Conservation (phyloP, 2,113 vertebrate species). For the Lampris megalopsis region DNA sequence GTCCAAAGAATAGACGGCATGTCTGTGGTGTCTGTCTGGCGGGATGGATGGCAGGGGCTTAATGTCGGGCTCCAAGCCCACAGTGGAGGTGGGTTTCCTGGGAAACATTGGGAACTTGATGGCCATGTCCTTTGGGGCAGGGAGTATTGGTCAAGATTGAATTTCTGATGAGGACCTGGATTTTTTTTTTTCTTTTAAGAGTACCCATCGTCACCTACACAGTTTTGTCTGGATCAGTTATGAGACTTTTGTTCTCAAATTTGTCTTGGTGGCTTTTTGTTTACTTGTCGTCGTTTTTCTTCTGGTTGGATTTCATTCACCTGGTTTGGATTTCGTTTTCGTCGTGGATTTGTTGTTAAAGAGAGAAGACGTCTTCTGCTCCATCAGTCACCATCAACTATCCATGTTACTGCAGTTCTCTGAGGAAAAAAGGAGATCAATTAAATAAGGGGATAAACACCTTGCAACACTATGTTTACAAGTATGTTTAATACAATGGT, state of each 20-base stretch:
- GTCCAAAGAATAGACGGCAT: slow-evolving; percentile 59
- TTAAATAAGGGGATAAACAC: background rate
- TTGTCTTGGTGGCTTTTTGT: slow-evolving; percentile 48
- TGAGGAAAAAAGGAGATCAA: slow-evolving; percentile 63
- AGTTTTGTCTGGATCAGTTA: slow-evolving; percentile 53
- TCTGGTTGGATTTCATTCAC: slow-evolving; percentile 56
- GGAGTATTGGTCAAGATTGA: slow-evolving; percentile 44
- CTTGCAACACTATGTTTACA: background rate
- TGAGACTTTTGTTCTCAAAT: slow-evolving; percentile 60
- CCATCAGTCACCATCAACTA: slow-evolving; percentile 96
- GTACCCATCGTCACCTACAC: slow-evolving; percentile 50
- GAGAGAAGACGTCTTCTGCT: slow-evolving; percentile 88
- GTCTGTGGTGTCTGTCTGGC: slow-evolving; percentile 63
- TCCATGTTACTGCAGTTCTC: slow-evolving; percentile 99
- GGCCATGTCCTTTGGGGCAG: no score
- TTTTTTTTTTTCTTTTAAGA: slow-evolving; percentile 23
- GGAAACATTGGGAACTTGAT: slow-evolving; percentile 28
- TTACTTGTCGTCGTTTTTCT: slow-evolving; percentile 52
- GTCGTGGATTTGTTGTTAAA: slow-evolving; percentile 67
- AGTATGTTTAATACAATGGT: background rate
- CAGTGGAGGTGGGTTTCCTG: slow-evolving; percentile 56
- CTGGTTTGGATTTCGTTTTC: slow-evolving; percentile 43
- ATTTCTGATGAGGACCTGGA: slow-evolving; percentile 57
- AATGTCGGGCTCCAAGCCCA: slow-evolving; percentile 53
- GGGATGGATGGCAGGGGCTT: slow-evolving; percentile 33